These are phyloP conservation scores for Spodoptera exigua DNA, from an alignment of 2,888 invertebrate genomes.

Conservation along the genomic window DNA sequence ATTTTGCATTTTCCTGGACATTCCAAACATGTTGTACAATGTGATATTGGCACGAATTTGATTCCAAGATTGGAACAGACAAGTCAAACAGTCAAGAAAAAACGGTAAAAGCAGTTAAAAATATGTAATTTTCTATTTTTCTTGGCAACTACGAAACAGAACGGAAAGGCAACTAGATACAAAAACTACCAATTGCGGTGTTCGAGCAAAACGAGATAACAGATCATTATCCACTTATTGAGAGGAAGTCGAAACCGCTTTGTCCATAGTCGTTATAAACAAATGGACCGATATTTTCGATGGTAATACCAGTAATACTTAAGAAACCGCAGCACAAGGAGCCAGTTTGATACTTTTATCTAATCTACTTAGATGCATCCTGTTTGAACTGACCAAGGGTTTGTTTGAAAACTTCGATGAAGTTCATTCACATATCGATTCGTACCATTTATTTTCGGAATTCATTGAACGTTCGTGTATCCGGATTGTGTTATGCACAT, in stretches of 20 bases:
- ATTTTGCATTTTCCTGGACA: no score
- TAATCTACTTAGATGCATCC: conserved; percentile 50
- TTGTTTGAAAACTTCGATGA: conserved; percentile 25
- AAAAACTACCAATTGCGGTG: conserved; percentile 77
- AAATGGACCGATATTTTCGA: conserved; percentile 68
- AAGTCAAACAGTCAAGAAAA: conserved; percentile 11
- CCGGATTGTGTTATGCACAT: conserved; percentile 13
- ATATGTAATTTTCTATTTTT: conserved; percentile 55
- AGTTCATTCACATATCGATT: conserved; percentile 37
- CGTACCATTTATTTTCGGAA: conserved; percentile 30
- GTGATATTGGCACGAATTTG: no score
- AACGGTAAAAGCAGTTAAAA: conserved; percentile 43
- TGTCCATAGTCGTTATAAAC: conserved; percentile 72
- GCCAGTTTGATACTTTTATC: conserved; percentile 46
- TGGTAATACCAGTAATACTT: conserved; percentile 45
- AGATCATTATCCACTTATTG: conserved; percentile 85
- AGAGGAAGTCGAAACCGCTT: conserved; percentile 82
- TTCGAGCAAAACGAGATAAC: conserved; percentile 76
- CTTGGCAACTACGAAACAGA: conserved; percentile 64
- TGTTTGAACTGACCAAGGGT: conserved; percentile 37
- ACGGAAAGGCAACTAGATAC: conserved; percentile 70
- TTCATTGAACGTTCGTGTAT: conserved; percentile 23
- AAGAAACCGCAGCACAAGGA: conserved; percentile 56
- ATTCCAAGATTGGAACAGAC: neutral
- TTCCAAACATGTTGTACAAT: no score